Percentiles rank a stretch among this genome's conserved stretches.
These are phyloP conservation scores for Aphelocoma californica DNA, from an alignment of 2,797 vertebrate genomes.

Conservation along the genomic window DNA sequence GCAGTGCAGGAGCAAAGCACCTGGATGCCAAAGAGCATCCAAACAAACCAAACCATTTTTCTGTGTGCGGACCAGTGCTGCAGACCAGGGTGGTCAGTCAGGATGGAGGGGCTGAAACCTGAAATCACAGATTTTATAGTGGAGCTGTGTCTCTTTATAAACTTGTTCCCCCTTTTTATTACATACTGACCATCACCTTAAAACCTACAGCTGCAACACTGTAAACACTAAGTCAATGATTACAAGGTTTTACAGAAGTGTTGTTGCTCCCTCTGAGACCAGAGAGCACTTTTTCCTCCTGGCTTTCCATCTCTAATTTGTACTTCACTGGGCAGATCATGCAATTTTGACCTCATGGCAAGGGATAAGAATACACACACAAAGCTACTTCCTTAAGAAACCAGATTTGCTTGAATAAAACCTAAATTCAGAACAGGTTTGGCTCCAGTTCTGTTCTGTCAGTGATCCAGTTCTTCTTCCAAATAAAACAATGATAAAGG, in stretches of 20 bases:
- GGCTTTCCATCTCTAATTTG: background rate
- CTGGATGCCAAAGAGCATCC: constrained; percentile 27
- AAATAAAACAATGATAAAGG: background rate
- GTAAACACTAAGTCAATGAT: constrained; percentile 64
- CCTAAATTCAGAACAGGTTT: background rate
- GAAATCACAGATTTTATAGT: background rate
- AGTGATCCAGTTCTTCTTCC: background rate
- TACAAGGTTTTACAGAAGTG: constrained; percentile 6
- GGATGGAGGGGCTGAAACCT: background rate
- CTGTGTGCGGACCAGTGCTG: background rate
- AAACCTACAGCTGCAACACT: background rate
- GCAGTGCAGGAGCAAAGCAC: background rate
- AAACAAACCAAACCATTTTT: constrained; percentile 49
- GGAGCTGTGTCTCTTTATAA: background rate
- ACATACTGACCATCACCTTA: background rate
- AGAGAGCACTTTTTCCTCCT: background rate
- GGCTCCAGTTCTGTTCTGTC: background rate
- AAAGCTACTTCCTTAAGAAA: background rate
- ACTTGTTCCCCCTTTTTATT: background rate
- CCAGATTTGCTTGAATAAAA: background rate
- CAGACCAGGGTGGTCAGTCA: background rate
- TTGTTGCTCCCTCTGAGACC: background rate
- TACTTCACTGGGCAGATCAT: background rate
- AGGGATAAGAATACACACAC: background rate
- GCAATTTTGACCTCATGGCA: background rate